phyloP scores from a whole-genome alignment of 2,888 invertebrate species.

The Hydriomena furcata region DNA sequence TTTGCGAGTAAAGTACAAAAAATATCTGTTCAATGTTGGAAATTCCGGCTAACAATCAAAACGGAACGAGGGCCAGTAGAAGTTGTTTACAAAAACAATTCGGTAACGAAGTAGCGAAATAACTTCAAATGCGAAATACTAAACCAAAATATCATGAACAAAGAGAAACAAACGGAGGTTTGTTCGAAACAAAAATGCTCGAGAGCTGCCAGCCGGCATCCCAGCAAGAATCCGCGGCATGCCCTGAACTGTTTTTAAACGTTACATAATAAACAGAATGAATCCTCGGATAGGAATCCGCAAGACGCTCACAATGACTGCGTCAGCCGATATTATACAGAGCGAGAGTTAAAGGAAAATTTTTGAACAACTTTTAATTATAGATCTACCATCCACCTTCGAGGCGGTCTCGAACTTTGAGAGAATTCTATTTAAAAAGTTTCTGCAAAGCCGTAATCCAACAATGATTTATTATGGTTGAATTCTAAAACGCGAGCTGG shows the following conservation, averaged over 20 bases:
- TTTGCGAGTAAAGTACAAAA: constrained; percentile 16
- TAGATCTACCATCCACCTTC: constrained; percentile 48
- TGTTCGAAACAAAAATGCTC: constrained; percentile 60
- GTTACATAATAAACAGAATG: constrained; percentile 39
- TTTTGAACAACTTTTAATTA: constrained; percentile 54
- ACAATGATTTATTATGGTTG: constrained; percentile 51
- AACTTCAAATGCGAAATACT: constrained; percentile 57
- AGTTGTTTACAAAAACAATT: constrained; percentile 65
- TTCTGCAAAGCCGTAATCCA: constrained; percentile 45
- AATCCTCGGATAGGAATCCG: constrained; percentile 30
- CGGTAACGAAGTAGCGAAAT: constrained; percentile 60
- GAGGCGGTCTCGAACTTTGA: constrained; percentile 44
- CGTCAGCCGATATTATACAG: constrained; percentile 33
- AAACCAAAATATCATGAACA: constrained; percentile 64
- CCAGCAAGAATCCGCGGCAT: constrained; percentile 56
- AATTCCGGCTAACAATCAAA: constrained; percentile 36
- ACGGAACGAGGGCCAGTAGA: constrained; percentile 42
- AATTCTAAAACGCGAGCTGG: constrained; percentile 36
- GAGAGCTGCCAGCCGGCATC: constrained; percentile 45
- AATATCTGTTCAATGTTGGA: constrained; percentile 34
- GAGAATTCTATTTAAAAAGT: constrained; percentile 55
- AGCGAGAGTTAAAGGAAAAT: constrained; percentile 36
- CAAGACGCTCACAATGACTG: constrained; percentile 33
- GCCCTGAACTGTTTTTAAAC: constrained; percentile 50
- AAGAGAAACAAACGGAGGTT: constrained; percentile 61